A percentile compares a stretch with the other conserved stretches of the same genome.
Conservation (phyloP, 2,113 vertebrate genomes). For the Silurus meridionalis region DNA sequence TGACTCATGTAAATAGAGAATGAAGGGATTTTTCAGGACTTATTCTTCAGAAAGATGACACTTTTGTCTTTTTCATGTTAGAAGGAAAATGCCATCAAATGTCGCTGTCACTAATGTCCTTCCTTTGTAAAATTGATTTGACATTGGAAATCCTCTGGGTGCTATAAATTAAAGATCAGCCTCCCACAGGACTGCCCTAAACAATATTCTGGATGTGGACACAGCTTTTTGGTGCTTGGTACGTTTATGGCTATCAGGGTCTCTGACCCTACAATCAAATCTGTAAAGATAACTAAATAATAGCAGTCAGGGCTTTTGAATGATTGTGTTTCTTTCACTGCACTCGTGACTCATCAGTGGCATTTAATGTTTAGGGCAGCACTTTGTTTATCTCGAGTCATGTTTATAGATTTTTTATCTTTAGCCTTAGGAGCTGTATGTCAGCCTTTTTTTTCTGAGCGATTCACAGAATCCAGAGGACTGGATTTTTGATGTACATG, state of each 20-base stretch:
- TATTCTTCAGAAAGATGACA: slow-evolving; percentile 6
- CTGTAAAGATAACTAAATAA: neutral
- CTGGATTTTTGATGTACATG: slow-evolving; percentile 51
- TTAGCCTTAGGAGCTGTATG: slow-evolving; percentile 34
- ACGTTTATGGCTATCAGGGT: neutral
- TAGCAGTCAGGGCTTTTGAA: slow-evolving; percentile 2
- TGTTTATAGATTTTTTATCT: slow-evolving; percentile 42
- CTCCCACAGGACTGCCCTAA: slow-evolving; percentile 17
- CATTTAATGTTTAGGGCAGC: slow-evolving; percentile 3
- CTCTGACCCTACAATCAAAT: neutral
- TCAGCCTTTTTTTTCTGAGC: slow-evolving; percentile 14
- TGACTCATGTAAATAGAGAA: neutral
- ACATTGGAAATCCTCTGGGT: slow-evolving; percentile 18
- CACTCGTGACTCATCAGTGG: neutral
- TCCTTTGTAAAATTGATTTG: slow-evolving; percentile 34
- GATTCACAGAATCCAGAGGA: too few species aligned
- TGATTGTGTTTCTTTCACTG: neutral
- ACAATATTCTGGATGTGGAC: neutral
- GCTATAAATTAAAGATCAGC: slow-evolving; percentile 42
- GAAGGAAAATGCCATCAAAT: slow-evolving; percentile 31
- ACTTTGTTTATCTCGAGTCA: slow-evolving; percentile 32
- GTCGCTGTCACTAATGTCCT: slow-evolving; percentile 25
- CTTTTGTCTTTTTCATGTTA: slow-evolving; percentile 7
- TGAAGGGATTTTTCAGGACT: neutral
- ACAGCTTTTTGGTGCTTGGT: slow-evolving; percentile 4